Percentiles rank a stretch among this genome's conserved stretches.
Conservation (phyloP, 2,113 vertebrate genomes). For the Stigmatopora nigra region DNA sequence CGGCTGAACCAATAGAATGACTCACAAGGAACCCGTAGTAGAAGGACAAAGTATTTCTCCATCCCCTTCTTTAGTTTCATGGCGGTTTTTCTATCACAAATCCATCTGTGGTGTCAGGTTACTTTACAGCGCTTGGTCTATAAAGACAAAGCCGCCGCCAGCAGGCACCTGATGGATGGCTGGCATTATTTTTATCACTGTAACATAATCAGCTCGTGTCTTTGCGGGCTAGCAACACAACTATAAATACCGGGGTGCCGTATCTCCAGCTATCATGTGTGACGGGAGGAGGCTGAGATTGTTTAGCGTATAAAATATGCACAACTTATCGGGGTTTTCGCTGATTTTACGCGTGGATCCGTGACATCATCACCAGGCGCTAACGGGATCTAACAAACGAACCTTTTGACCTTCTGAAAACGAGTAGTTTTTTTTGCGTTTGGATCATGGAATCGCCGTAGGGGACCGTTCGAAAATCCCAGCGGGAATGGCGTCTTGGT, state of each 20-base stretch:
- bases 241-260: slow-evolving; percentile 45
- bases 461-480: neutral
- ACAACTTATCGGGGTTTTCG: slow-evolving; percentile 34
- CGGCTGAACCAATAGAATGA: too few species aligned
- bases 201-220: slow-evolving; percentile 47
- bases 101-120: slow-evolving; percentile 13
- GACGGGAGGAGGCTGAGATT: slow-evolving; percentile 52
- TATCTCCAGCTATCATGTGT: slow-evolving; percentile 33
- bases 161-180: slow-evolving; percentile 42
- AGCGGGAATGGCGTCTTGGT: neutral
- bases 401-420: neutral
- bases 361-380: neutral
- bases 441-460: neutral
- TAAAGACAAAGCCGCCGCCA: slow-evolving; percentile 32
- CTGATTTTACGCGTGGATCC: neutral
- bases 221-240: slow-evolving; percentile 21
- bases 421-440: neutral
- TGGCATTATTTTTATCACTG: slow-evolving; percentile 55
- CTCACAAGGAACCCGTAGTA: too few species aligned
- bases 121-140: slow-evolving; percentile 16
- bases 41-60: neutral
- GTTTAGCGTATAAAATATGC: slow-evolving; percentile 57
- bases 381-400: neutral
- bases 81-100: slow-evolving; percentile 2
- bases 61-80: neutral